Evolutionary conservation across 2,797 vertebrate species (phyloP).

Genomic region (Lacerta viridis): DNA sequence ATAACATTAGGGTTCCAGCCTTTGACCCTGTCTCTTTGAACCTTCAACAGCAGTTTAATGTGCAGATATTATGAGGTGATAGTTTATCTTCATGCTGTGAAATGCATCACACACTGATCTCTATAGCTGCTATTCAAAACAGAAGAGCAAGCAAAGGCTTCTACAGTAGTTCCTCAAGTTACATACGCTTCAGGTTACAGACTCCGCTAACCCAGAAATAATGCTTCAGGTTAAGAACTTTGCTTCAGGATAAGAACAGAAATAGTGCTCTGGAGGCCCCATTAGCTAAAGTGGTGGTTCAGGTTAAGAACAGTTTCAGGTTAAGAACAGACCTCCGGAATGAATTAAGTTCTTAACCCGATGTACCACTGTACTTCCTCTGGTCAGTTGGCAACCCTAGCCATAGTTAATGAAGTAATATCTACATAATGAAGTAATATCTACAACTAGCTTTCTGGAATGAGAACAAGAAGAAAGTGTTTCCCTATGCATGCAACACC

Average conservation of each 20-base stretch:
- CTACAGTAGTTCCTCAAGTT: too few relatives aligned
- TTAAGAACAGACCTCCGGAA: too few relatives aligned
- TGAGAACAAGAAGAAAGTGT: not conserved
- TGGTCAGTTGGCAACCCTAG: not conserved
- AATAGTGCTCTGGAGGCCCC: too few relatives aligned
- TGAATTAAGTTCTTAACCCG: too few relatives aligned
- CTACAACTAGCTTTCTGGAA: not conserved
- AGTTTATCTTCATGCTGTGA: not conserved
- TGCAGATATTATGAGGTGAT: not conserved
- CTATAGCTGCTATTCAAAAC: not conserved
- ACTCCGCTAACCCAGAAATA: too few relatives aligned
- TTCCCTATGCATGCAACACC: not conserved
- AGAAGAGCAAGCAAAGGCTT: not conserved
- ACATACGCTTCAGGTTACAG: too few relatives aligned
- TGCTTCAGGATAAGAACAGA: too few relatives aligned
- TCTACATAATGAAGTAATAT: not conserved
- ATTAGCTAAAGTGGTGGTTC: too few relatives aligned
- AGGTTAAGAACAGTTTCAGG: too few relatives aligned
- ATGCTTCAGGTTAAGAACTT: too few relatives aligned
- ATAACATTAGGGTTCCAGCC: not conserved
- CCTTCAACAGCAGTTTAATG: not conserved
- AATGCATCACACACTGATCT: not conserved
- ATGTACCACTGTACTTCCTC: not conserved
- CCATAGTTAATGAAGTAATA: not conserved
- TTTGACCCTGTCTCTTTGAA: not conserved